Evolutionary conservation across 92 coral and sea anemone species (phyloP).

Genomic region (Bergia puertoricense): DNA sequence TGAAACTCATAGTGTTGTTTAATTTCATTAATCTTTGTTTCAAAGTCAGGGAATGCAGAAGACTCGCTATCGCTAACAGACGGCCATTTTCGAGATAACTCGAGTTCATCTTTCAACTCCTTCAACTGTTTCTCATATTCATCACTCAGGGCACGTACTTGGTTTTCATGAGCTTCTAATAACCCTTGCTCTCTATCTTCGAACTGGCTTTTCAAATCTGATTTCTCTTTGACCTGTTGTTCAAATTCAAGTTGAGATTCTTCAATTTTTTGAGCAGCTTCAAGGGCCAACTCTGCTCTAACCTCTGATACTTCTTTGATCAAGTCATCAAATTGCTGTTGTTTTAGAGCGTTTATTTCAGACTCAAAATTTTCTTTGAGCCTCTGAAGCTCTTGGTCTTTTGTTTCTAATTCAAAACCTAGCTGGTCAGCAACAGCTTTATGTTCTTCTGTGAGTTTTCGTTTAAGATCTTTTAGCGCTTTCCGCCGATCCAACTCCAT

Average conservation of each 20-base stretch:
- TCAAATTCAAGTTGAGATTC: conserved; percentile 71
- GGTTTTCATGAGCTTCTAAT: conserved; percentile 71
- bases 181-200: conserved; percentile 67
- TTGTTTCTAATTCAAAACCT: conserved; percentile 59
- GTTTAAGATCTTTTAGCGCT: conserved; percentile 60
- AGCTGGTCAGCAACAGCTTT: conserved; percentile 67
- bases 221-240: conserved; percentile 61
- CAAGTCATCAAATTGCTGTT: conserved; percentile 75
- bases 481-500: conserved; percentile 79
- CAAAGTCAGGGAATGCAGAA: conserved; percentile 54
- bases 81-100: conserved; percentile 66
- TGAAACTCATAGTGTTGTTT: conserved; percentile 75
- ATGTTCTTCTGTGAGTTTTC: conserved; percentile 63
- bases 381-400: conserved; percentile 65
- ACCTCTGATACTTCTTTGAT: conserved; percentile 90
- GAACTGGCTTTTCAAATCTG: conserved; percentile 57
- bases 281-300: conserved; percentile 91
- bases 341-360: conserved; percentile 68
- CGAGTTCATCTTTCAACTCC: conserved; percentile 80
- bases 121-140: conserved; percentile 79
- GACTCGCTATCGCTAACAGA: conserved; percentile 44
- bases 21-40: conserved; percentile 74
- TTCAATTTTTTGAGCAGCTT: conserved; percentile 91
- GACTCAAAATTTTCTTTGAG: conserved; percentile 64
- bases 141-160: conserved; percentile 66